Percentiles rank a stretch among this genome's conserved stretches.
Conservation (phyloP, 2,888 invertebrate species). For the Xanthia togata region DNA sequence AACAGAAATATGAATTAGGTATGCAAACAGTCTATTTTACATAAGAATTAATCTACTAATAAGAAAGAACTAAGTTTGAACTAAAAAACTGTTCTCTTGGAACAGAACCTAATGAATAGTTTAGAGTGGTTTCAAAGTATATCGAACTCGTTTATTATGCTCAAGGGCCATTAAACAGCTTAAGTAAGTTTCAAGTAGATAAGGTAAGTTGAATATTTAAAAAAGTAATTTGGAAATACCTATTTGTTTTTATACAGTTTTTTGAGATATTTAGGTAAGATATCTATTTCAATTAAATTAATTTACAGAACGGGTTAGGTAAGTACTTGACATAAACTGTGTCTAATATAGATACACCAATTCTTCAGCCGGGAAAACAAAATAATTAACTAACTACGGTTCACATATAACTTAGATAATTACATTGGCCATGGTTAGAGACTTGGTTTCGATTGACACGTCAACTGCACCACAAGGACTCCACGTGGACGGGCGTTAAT, state of each 20-base stretch:
- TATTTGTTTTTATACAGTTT: neutral
- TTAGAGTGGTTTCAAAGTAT: slow-evolving; percentile 36
- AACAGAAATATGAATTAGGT: too few relatives aligned
- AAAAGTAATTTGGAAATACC: slow-evolving; percentile 14
- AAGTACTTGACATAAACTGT: neutral
- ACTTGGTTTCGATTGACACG: neutral
- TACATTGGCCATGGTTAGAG: neutral
- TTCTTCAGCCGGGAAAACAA: neutral
- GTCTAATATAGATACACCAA: neutral
- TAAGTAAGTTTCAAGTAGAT: slow-evolving; percentile 45
- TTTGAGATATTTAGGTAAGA: neutral
- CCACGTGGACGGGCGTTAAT: neutral
- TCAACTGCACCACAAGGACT: neutral
- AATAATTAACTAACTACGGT: neutral
- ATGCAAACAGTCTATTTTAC: neutral
- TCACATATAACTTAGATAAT: neutral
- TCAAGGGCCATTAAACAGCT: slow-evolving; percentile 45
- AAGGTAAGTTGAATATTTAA: slow-evolving; percentile 21
- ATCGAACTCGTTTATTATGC: slow-evolving; percentile 51
- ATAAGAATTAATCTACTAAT: slow-evolving; percentile 1
- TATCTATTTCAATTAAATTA: neutral
- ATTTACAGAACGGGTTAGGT: neutral
- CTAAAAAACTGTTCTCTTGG: slow-evolving; percentile 7
- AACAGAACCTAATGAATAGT: slow-evolving; percentile 53
- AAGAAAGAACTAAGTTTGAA: slow-evolving; percentile 15